These are phyloP conservation scores for Diorhabda carinulata DNA, from an alignment of 1,140 invertebrate species.

Conservation along the genomic window DNA sequence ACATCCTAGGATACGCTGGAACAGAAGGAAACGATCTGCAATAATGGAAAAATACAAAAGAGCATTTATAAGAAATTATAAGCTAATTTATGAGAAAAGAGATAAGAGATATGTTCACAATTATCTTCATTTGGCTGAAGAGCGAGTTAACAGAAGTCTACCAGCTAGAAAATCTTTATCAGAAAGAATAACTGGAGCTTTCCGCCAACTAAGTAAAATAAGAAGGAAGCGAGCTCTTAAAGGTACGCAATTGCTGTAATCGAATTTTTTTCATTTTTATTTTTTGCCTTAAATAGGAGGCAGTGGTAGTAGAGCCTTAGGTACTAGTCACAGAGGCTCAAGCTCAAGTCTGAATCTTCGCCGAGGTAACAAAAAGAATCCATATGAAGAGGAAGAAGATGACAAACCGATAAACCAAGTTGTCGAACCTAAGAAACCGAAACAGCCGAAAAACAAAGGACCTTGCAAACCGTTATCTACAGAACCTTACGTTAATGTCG, in stretches of 20 bases:
- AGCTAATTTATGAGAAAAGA: constrained; percentile 24
- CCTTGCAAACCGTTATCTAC: constrained; percentile 58
- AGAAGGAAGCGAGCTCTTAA: constrained; percentile 39
- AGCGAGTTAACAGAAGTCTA: neutral
- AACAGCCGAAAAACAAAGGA: constrained; percentile 46
- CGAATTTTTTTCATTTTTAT: too few species aligned
- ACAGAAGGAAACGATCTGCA: constrained; percentile 61
- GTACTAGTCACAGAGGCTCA: constrained; percentile 31
- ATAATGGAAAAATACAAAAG: constrained; percentile 46
- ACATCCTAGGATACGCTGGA: constrained; percentile 77
- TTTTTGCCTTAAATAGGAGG: constrained; percentile 3
- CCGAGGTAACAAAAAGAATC: constrained; percentile 35
- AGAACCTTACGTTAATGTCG: constrained; percentile 62
- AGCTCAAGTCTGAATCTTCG: constrained; percentile 30
- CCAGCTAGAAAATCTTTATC: constrained; percentile 4
- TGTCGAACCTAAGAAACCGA: constrained; percentile 33
- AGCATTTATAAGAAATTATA: constrained; percentile 33
- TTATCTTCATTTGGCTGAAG: constrained; percentile 6
- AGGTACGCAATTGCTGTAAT: constrained; percentile 10
- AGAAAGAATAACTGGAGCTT: constrained; percentile 10
- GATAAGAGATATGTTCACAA: constrained; percentile 27
- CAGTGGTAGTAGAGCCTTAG: constrained; percentile 27
- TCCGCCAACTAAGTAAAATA: constrained; percentile 1
- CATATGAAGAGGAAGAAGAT: constrained; percentile 30
- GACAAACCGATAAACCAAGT: constrained; percentile 25